Conservation (phyloP, 1,140 invertebrate genomes). For the Solenopsis invicta region DNA sequence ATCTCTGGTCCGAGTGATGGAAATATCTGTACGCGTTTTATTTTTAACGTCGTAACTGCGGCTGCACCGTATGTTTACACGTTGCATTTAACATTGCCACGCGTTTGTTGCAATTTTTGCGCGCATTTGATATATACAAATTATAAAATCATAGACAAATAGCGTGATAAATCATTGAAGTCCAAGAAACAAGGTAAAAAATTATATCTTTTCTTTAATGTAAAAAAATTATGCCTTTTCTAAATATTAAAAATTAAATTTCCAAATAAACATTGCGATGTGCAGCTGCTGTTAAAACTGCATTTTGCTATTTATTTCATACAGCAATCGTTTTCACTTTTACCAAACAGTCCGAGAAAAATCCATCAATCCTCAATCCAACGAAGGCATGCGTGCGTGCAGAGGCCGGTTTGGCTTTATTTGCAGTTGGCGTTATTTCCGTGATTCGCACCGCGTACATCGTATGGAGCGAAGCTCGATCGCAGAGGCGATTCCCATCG, state of each 20-base stretch:
- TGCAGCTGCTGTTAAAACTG: background rate
- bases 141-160: background rate
- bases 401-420: background rate
- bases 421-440: constrained; percentile 15
- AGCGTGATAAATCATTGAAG: constrained; percentile 4
- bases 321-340: background rate
- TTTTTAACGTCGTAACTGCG: constrained; percentile 17
- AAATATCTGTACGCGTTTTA: constrained; percentile 6
- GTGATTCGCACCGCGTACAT: background rate
- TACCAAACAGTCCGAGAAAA: background rate
- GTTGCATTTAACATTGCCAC: background rate
- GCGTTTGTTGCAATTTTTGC: constrained; percentile 9
- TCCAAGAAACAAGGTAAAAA: background rate
- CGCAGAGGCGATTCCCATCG: background rate
- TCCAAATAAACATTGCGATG: too few species aligned
- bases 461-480: background rate
- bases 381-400: background rate
- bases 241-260: too few species aligned
- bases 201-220: background rate
- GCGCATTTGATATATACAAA: background rate
- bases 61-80: background rate
- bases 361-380: background rate
- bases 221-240: background rate
- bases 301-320: background rate
- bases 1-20: background rate